Evolutionary conservation across 1,140 invertebrate species (phyloP), one percentile per base, ranked within the genome.

Genomic region (Drosophila lacteicornis): DNA sequence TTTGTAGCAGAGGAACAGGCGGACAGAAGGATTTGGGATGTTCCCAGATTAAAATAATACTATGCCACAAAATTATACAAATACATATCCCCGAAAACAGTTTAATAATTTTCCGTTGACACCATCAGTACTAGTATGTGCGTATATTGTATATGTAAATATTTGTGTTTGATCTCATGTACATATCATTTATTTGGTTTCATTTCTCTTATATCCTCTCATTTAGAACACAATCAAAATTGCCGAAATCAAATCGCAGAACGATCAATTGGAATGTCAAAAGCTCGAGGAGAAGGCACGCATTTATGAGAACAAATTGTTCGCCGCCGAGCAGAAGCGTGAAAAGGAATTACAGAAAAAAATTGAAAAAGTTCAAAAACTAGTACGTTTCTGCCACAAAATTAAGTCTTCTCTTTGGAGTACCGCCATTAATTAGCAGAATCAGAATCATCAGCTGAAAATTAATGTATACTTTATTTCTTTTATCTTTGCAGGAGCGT

Each of bases 331-430:
- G 92, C 94, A 94, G 83, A 97, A 97, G 90, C 94, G 96, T 55
- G 95, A 96, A 92, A 96, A 96, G 91, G 96, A 96, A 92, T 95
- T 97, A 60, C 95, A 97, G 93, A 96, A 95, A 93, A 96, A 96
- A 94, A 93, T 97, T 85, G 96, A 97, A 91, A 95, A 94, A 91
- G 94, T 97, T 83, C 96, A 96, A 91, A 96, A 96, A 94, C 96
- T 96, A 94, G 96, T 97, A 95, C 80, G 93, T 94, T 70, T 71
- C n/a, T 33, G 17, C 4, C 25, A 50, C n/a, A 19, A 30, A 36
- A 27, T 61, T 19, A n/a, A 12, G 70, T 60, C 62, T 60, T 71
- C 62, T 82, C 43, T 55, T 73, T 82, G 69, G 63, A 50, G 36
- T 76, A 69, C 63, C 33, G 33, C 33, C 59, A 63, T 40, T 27